A percentile compares a stretch with the other conserved stretches of the same genome.
Evolutionary conservation across 2,888 invertebrate genomes (phyloP).

Genomic region (Pyrgus malvae): DNA sequence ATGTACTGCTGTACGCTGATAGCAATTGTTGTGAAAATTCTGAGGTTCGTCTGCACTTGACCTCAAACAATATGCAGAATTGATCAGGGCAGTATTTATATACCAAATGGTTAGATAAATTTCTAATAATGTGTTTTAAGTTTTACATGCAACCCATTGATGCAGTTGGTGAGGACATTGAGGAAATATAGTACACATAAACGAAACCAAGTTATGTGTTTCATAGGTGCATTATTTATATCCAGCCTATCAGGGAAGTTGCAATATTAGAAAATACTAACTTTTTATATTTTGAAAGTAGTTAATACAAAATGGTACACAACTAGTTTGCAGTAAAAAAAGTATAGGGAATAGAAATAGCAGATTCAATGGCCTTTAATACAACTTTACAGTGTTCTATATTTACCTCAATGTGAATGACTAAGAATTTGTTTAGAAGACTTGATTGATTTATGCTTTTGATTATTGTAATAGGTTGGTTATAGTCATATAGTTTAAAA

Average conservation of each 20-base stretch:
- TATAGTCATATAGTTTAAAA: slow-evolving; percentile 14
- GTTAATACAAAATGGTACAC: too few species aligned
- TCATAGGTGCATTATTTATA: not conserved
- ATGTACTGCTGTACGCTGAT: not conserved
- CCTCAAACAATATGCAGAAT: slow-evolving; percentile 36
- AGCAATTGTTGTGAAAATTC: slow-evolving; percentile 6
- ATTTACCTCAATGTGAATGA: slow-evolving; percentile 6
- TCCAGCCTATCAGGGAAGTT: not conserved
- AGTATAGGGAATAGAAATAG: too few species aligned
- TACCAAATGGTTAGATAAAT: slow-evolving; percentile 72
- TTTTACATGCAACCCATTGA: slow-evolving; percentile 23
- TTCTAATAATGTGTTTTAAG: slow-evolving; percentile 52
- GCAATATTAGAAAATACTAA: not conserved
- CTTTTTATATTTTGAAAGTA: too few species aligned
- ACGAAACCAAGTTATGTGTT: not conserved
- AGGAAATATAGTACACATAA: slow-evolving; percentile 22
- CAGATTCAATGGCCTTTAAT: not conserved
- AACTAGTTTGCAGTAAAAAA: too few species aligned
- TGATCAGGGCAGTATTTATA: slow-evolving; percentile 71
- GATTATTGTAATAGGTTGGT: slow-evolving; percentile 9
- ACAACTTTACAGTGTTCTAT: slow-evolving; percentile 1
- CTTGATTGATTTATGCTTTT: slow-evolving; percentile 11
- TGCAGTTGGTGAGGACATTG: not conserved
- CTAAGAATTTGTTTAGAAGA: slow-evolving; percentile 4
- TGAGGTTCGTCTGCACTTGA: slow-evolving; percentile 3